Conservation (phyloP, 2,113 vertebrate species). For the Alligator mississippiensis region DNA sequence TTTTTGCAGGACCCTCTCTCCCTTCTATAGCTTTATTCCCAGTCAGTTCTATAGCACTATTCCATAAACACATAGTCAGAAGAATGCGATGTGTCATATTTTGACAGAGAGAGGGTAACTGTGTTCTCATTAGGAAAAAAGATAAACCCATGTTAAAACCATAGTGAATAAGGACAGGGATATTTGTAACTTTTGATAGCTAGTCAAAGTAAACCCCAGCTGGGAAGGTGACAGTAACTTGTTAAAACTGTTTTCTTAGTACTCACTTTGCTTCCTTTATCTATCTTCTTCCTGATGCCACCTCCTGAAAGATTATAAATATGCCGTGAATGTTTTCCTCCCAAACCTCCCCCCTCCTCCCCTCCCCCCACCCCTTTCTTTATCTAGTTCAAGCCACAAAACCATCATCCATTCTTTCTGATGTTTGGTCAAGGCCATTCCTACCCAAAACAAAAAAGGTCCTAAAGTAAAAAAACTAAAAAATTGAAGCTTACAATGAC, state of each 20-base stretch:
- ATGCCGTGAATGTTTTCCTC: neutral
- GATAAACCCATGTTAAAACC: neutral
- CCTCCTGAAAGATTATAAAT: neutral
- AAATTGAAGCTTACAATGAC: neutral
- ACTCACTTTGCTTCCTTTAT: neutral
- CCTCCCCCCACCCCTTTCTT: neutral
- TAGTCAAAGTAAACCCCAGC: neutral
- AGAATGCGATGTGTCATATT: neutral
- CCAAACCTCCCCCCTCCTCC: neutral
- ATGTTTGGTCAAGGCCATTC: neutral
- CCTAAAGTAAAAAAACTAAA: neutral
- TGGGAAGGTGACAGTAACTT: neutral
- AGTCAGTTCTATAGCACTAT: neutral
- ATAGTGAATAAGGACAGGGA: neutral
- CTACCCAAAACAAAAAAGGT: neutral
- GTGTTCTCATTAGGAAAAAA: neutral
- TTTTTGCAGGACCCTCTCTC: neutral
- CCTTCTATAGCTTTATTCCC: neutral
- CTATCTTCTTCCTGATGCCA: conserved; percentile 21
- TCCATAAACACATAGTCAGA: neutral
- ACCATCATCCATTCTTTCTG: neutral
- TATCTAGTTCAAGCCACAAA: neutral
- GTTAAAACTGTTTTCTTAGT: neutral
- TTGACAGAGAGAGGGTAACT: neutral
- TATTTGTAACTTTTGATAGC: neutral